Conservation (phyloP, 2,113 vertebrate species). For the Sclerurus mexicanus region DNA sequence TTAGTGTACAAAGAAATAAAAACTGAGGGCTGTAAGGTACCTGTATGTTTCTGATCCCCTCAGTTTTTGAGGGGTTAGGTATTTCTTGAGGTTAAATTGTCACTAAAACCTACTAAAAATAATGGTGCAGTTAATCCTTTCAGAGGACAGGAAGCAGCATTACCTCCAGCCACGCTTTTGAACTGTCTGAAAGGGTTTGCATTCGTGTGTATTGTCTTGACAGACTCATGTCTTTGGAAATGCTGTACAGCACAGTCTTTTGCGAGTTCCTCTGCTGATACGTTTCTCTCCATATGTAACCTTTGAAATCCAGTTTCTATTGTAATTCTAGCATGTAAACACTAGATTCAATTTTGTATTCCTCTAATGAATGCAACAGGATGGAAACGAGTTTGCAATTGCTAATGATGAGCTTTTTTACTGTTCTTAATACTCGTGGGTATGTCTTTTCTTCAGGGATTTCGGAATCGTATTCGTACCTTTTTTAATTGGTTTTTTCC, state of each 20-base stretch:
- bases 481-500: slow-evolving; percentile 34
- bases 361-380: slow-evolving; percentile 46
- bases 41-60: slow-evolving; percentile 30
- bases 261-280: slow-evolving; percentile 30
- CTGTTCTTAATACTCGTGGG: slow-evolving; percentile 55
- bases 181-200: slow-evolving; percentile 32
- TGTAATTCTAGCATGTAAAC: slow-evolving; percentile 46
- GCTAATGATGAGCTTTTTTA: slow-evolving; percentile 64
- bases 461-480: slow-evolving; percentile 39
- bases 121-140: slow-evolving; percentile 37
- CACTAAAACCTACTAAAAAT: slow-evolving; percentile 11
- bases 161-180: neutral
- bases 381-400: slow-evolving; percentile 47
- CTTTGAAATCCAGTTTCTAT: slow-evolving; percentile 36
- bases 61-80: neutral
- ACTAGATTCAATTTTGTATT: slow-evolving; percentile 49
- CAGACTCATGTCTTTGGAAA: neutral
- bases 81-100: slow-evolving; percentile 46
- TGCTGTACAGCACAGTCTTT: slow-evolving; percentile 43
- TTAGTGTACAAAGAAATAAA: slow-evolving; percentile 38
- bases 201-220: neutral
- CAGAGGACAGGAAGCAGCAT: neutral
- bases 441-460: slow-evolving; percentile 64
- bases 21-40: slow-evolving; percentile 33
- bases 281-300: neutral